These are phyloP conservation scores for Cantharis nigra DNA, from an alignment of 2,888 invertebrate species.

Conservation along the genomic window DNA sequence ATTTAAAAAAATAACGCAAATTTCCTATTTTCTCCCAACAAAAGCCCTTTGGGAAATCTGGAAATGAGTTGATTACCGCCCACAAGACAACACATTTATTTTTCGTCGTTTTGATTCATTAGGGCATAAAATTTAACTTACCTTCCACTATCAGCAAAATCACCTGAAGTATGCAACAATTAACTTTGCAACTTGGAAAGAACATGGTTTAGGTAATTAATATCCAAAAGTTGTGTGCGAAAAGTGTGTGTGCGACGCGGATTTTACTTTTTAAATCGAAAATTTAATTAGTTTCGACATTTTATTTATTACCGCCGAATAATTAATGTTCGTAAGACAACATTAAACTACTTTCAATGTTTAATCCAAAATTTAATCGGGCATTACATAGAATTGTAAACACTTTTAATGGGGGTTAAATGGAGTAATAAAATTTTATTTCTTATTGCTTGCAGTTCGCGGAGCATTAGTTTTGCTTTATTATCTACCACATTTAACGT, in stretches of 20 bases:
- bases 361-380: constrained; percentile 34
- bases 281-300: background rate
- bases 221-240: background rate
- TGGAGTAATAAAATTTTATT: constrained; percentile 44
- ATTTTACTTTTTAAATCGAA: background rate
- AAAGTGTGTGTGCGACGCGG: background rate
- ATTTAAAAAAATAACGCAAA: constrained; percentile 21
- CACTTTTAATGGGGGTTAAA: constrained; percentile 43
- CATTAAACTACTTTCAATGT: constrained; percentile 3
- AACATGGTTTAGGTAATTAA: constrained; percentile 22
- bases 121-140: constrained; percentile 21
- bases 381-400: constrained; percentile 43
- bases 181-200: constrained; percentile 20
- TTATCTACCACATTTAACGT: constrained; percentile 5
- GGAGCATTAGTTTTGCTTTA: constrained; percentile 35
- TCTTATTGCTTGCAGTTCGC: constrained; percentile 38
- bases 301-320: background rate
- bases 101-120: constrained; percentile 21
- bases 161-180: constrained; percentile 26
- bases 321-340: constrained; percentile 4
- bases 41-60: constrained; percentile 36
- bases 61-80: constrained; percentile 43
- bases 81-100: constrained; percentile 40
- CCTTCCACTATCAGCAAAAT: constrained; percentile 25
- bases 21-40: constrained; percentile 22